Conservation (phyloP, 2,888 invertebrate genomes). For the Branchipolynoe longqiensis region DNA sequence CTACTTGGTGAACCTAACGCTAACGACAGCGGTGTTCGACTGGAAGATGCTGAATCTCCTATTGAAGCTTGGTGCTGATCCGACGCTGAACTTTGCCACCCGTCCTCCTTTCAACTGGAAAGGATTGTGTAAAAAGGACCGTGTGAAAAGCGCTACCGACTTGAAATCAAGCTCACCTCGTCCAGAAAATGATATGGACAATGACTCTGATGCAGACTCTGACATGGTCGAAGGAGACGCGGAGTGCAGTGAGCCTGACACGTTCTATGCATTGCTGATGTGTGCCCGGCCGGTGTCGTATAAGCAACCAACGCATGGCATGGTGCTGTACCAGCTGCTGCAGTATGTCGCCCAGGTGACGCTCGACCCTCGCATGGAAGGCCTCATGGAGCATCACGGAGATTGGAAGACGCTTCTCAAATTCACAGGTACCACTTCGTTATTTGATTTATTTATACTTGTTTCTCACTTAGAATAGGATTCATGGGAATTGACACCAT, state of each 20-base stretch:
- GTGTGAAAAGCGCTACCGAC: neutral
- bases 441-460: neutral
- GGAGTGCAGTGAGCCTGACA: neutral
- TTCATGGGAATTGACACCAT: too few relatives aligned
- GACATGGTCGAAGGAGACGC: neutral
- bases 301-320: slow-evolving; percentile 3
- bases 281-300: neutral
- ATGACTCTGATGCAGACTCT: neutral
- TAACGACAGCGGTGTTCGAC: slow-evolving; percentile 61
- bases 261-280: neutral
- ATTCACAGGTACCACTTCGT: slow-evolving; percentile 48
- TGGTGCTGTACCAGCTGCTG: slow-evolving; percentile 60
- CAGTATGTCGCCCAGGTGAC: slow-evolving; percentile 59
- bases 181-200: neutral
- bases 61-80: slow-evolving; percentile 63
- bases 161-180: neutral
- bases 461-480: too few relatives aligned
- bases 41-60: slow-evolving; percentile 63
- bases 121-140: neutral
- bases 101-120: neutral
- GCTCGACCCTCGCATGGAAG: slow-evolving; percentile 59
- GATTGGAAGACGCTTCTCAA: slow-evolving; percentile 60
- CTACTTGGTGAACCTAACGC: slow-evolving; percentile 70
- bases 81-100: slow-evolving; percentile 50
- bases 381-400: slow-evolving; percentile 58